Base-by-base conservation (phyloP, 1,140 invertebrate genomes). In the Hylyphantes graminicola region DNA sequence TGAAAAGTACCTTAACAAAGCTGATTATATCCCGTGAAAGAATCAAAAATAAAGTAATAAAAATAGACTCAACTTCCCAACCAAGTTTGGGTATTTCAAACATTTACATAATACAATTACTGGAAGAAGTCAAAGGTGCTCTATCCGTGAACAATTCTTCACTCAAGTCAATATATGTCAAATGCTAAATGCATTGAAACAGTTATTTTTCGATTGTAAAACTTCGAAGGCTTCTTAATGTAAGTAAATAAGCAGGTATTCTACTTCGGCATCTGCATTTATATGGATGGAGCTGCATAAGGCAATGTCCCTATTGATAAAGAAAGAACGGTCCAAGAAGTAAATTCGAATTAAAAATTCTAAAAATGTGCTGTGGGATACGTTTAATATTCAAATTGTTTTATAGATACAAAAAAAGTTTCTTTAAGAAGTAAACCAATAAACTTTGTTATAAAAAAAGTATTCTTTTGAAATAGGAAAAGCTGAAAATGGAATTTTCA, bases 351-450 rank as follows among this genome's bases (percentile, higher is more conserved):
- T 67, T 17, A 70, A 70, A 17, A 17, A 13, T 70, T 73, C 35
- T 35, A 4, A 3, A 17, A 63, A 48, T 0, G 21, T 10, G 59
- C 63, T 15, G 7, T n/a, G 21, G 21, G 54, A 74, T 50, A 74
- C 51, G 12, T 50, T 63, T 61, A 51, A 5, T 76, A 51, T 63
- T 76, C n/a, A 64, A 76, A 63, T 76, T 63, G n/a, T 63, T 63
- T 74, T 21, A 59, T 50, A 19, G 13, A 76, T 76, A n/a, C 8
- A 63, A 76, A 53, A 19, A 12, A 12, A 17, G 50, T 61, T 50
- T 70, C 7, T 70, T 70, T 55, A 48, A 17, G 19, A 7, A 10
- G 21, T 7, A 35, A 75, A 61, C 7, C 19, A 61, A 72, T 72
- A 72, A 17, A 54, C 51, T 72, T n/a, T 57, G 5, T 73, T 73